Conservation (phyloP, 2,113 vertebrate species). For the Charadrius vociferus region DNA sequence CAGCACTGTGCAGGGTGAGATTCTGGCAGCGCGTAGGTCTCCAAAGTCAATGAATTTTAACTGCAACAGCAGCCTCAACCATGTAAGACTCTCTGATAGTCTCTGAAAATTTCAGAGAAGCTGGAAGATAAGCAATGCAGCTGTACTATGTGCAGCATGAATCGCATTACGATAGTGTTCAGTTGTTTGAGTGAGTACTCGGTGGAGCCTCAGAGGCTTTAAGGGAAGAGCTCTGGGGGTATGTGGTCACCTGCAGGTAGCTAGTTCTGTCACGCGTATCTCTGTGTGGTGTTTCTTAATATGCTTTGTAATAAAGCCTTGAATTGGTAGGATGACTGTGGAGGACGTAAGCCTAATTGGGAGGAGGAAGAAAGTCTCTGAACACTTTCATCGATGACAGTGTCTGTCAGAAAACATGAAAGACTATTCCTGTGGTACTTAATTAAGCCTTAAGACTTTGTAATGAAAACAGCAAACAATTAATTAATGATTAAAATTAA, state of each 20-base stretch:
- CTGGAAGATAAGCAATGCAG: not conserved
- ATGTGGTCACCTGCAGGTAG: not conserved
- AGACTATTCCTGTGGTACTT: slow-evolving; percentile 59
- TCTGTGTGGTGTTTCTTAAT: not conserved
- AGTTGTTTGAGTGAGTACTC: not conserved
- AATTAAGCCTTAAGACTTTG: slow-evolving; percentile 53
- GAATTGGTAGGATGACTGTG: not conserved
- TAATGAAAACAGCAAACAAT: slow-evolving; percentile 58
- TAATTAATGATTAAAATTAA: slow-evolving; percentile 65
- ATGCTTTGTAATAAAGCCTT: not conserved
- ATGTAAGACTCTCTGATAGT: not conserved
- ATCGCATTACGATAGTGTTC: not conserved
- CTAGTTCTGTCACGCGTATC: not conserved
- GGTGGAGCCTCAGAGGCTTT: not conserved
- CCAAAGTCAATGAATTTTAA: not conserved
- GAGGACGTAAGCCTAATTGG: not conserved
- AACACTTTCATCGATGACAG: slow-evolving; percentile 36
- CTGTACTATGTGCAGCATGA: not conserved
- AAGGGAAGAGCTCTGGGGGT: not conserved
- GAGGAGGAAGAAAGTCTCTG: slow-evolving; percentile 1
- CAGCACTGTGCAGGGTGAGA: not conserved
- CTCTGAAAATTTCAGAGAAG: not conserved
- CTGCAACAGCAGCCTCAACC: not conserved
- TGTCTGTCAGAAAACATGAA: slow-evolving; percentile 52
- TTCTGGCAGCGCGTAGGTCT: not conserved